Conservation (phyloP, 2,888 invertebrate genomes). For the Athalia cordata region DNA sequence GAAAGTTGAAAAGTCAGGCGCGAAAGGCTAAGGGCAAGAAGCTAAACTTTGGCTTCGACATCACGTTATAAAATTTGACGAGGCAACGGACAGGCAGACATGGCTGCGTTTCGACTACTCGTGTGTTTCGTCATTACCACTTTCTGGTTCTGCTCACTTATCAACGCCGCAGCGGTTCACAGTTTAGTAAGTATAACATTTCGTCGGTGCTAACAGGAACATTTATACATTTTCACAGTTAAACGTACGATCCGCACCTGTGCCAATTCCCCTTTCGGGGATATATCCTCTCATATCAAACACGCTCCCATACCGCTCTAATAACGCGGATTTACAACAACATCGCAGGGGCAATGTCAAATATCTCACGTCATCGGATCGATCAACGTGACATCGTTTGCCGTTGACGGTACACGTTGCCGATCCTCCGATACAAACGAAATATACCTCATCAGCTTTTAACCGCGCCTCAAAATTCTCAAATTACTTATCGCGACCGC, state of each 20-base stretch:
- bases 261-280: neutral
- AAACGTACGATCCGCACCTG: neutral
- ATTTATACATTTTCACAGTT: neutral
- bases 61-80: neutral
- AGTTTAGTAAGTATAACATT: constrained; percentile 54
- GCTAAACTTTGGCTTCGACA: neutral
- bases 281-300: neutral
- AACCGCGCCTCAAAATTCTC: too few relatives aligned
- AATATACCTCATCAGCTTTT: too few relatives aligned
- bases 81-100: neutral
- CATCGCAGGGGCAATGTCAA: constrained; percentile 13
- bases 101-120: constrained; percentile 28
- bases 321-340: neutral
- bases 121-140: constrained; percentile 40
- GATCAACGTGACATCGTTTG: too few relatives aligned
- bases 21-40: neutral
- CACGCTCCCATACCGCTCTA: neutral
- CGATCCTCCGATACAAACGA: too few relatives aligned
- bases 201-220: neutral
- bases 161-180: constrained; percentile 59
- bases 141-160: constrained; percentile 57
- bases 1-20: neutral
- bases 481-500: too few relatives aligned
- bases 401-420: too few relatives aligned
- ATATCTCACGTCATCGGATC: neutral